phyloP scores from a whole-genome alignment of 2,113 vertebrate genomes.

The Dicerorhinus sumatrensis region DNA sequence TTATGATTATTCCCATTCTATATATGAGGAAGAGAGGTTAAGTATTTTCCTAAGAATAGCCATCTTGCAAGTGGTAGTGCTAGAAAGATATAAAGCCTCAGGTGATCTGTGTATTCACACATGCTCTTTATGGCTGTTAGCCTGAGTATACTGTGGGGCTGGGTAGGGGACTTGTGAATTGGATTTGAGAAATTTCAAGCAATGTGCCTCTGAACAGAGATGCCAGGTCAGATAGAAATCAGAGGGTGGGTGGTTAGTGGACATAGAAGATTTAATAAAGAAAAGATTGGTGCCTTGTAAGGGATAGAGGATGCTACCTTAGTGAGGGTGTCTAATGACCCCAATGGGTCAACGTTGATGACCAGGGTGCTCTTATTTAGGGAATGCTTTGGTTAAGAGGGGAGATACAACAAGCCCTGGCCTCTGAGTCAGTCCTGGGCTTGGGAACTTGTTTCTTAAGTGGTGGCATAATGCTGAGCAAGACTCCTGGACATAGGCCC shows the following conservation, averaged over 20 bases:
- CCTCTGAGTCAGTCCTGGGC: not conserved
- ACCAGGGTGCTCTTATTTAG: not conserved
- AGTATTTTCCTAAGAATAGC: not conserved
- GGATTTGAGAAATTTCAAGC: not conserved
- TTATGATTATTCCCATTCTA: not conserved
- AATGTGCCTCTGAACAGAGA: not conserved
- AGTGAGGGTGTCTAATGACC: not conserved
- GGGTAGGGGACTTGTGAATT: not conserved
- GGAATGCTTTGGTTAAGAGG: not conserved
- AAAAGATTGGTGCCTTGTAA: not conserved
- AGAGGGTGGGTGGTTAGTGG: not conserved
- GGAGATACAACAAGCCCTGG: too few species aligned
- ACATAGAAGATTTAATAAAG: not conserved
- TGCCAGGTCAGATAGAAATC: not conserved
- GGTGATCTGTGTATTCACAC: not conserved
- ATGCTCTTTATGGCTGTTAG: not conserved
- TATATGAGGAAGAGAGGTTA: not conserved
- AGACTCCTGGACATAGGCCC: not conserved
- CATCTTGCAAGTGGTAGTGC: not conserved
- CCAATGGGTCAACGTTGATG: not conserved
- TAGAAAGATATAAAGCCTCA: not conserved
- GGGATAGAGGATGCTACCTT: not conserved
- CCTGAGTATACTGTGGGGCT: not conserved
- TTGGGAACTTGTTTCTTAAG: not conserved
- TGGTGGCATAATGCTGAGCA: not conserved